Conservation (phyloP, 30 jellyfish, hydroid and myxozoan genomes). For the Aurelia coerulea region DNA sequence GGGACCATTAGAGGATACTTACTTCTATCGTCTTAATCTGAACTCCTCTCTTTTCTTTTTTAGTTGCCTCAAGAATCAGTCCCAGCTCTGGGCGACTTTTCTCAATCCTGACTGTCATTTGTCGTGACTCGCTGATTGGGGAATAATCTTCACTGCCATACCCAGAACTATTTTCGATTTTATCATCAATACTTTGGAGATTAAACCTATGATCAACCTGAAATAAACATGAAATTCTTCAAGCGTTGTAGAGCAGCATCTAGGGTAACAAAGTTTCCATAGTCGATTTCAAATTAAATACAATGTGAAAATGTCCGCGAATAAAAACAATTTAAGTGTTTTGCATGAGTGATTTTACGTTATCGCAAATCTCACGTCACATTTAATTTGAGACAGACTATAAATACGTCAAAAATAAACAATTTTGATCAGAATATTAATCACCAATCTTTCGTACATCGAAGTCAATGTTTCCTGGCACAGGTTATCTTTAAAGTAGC, state of each 20-base stretch:
- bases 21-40: constrained; percentile 50
- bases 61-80: constrained; percentile 30
- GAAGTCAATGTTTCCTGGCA: too few species aligned
- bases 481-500: too few species aligned
- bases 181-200: constrained; percentile 38
- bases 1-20: background rate
- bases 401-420: too few species aligned
- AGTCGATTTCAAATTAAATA: too few species aligned
- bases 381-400: too few species aligned
- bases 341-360: too few species aligned
- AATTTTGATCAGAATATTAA: too few species aligned
- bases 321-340: too few species aligned
- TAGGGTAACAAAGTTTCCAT: too few species aligned
- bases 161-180: constrained; percentile 67
- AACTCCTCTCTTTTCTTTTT: constrained; percentile 30
- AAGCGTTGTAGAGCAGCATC: background rate
- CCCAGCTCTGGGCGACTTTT: constrained; percentile 57
- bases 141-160: constrained; percentile 75
- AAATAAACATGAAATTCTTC: background rate
- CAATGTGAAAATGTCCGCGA: too few species aligned
- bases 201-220: background rate
- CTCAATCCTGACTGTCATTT: constrained; percentile 9
- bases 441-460: too few species aligned
- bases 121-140: constrained; percentile 16
- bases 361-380: too few species aligned